Conservation (phyloP, 2,888 invertebrate species). For the Ariolimax columbianus region DNA sequence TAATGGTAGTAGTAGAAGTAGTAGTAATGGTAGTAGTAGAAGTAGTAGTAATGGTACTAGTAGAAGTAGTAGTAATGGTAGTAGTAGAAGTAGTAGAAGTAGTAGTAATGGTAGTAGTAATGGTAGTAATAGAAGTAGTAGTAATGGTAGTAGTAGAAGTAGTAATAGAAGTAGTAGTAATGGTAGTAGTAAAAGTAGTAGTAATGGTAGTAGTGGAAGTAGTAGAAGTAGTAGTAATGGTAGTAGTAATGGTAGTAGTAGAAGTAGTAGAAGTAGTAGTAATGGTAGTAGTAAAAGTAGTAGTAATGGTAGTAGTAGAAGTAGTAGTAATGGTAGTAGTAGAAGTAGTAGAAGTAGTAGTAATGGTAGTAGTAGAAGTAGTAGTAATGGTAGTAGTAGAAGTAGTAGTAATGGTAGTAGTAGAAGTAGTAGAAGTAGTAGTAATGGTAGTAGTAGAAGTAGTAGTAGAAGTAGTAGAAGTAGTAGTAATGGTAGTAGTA, state of each 20-base stretch:
- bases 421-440: not conserved
- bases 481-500: too few species aligned
- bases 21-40: not conserved
- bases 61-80: not conserved
- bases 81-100: not conserved
- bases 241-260: too few species aligned
- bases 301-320: not conserved
- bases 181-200: too few species aligned
- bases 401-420: not conserved
- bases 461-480: not conserved
- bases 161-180: too few species aligned
- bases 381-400: not conserved
- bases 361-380: not conserved
- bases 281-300: not conserved
- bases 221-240: too few species aligned
- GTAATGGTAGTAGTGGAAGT: too few species aligned
- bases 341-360: not conserved
- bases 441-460: not conserved
- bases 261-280: not conserved
- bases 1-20: not conserved
- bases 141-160: not conserved
- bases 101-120: not conserved
- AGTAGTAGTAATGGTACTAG: not conserved
- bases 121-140: not conserved
- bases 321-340: not conserved